These are phyloP conservation scores for Leptodactylus fallax DNA, from an alignment of 2,797 vertebrate genomes.

Conservation along the genomic window DNA sequence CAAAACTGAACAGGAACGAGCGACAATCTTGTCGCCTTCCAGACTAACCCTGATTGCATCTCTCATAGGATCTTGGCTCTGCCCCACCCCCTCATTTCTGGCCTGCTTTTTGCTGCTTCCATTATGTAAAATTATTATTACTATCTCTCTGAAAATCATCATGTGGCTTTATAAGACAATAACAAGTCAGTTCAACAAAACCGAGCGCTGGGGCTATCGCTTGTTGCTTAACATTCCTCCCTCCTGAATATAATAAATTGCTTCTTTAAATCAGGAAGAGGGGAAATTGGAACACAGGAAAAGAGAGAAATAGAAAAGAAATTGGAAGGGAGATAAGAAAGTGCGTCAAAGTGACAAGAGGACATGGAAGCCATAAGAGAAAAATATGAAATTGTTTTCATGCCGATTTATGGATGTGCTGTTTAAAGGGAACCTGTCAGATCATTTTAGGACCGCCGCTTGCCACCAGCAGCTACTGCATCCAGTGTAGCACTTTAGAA, in stretches of 20 bases:
- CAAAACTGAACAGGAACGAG: background rate
- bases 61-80: background rate
- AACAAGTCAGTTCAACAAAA: conserved; percentile 48
- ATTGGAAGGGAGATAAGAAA: conserved; percentile 56
- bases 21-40: background rate
- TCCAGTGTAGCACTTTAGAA: no score
- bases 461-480: no score
- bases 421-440: background rate
- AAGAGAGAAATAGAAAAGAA: conserved; percentile 59
- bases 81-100: conserved; percentile 9
- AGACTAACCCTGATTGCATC: conserved; percentile 4
- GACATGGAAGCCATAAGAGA: conserved; percentile 8
- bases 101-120: conserved; percentile 22
- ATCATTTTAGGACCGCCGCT: no score
- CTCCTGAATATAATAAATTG: conserved; percentile 57
- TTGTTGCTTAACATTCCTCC: conserved; percentile 48
- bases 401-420: conserved; percentile 50
- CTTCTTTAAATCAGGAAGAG: conserved; percentile 52
- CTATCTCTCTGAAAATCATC: conserved; percentile 54
- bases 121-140: conserved; percentile 55
- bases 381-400: conserved; percentile 57
- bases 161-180: conserved; percentile 51
- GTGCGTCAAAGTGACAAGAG: conserved; percentile 41
- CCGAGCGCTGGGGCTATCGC: conserved; percentile 5
- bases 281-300: conserved; percentile 47